Evolutionary conservation across 2,797 vertebrate genomes (phyloP), one percentile per base, ranked within the genome.

Genomic region (Enteromius anoplus): DNA sequence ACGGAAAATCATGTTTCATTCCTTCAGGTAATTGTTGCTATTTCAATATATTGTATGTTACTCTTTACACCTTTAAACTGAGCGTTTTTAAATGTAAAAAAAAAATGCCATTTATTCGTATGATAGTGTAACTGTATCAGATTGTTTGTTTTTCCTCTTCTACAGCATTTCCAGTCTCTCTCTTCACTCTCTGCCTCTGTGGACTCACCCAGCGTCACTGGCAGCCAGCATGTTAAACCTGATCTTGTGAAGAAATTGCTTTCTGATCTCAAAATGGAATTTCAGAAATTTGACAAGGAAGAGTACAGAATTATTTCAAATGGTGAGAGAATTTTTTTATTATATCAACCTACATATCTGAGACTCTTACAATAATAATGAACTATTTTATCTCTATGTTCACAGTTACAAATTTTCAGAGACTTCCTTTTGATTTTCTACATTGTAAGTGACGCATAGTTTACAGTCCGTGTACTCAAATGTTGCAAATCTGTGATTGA

Each of bases 231-330:
- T 5, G 12, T 2, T 40, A 40, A 68, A 68, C 19, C 34, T 12
- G 34, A 68, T 40, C 65, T 68, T 68, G 65, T 68, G 65, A 40
- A 34, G 65, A 68, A 40, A n/a, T 68, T 2, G 11, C 65, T 68
- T 40, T 68, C 65, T 68, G 34, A 68, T 68, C 65, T 68, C 21
- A 68, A 68, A 40, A 0, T 40, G 19, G 34, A 68, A 68, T 68
- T 68, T 4, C 19, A 40, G 64, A 37, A 66, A 66, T 66, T 37
- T 37, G 32, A 2, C 32, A 21, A 11, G 65, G 65, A 40, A 4
- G 65, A 68, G 21, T 66, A 66, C 64, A 66, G 21, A 21, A 66
- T 66, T 5, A 65, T 65, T 65, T 65, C 32, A 65, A 37, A 37
- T 66, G 64, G 32, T 37, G 32, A 21, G 17, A 37, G 7, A 66